Conservation (phyloP, 2,888 invertebrate species). For the Lasioglossum figueresi region DNA sequence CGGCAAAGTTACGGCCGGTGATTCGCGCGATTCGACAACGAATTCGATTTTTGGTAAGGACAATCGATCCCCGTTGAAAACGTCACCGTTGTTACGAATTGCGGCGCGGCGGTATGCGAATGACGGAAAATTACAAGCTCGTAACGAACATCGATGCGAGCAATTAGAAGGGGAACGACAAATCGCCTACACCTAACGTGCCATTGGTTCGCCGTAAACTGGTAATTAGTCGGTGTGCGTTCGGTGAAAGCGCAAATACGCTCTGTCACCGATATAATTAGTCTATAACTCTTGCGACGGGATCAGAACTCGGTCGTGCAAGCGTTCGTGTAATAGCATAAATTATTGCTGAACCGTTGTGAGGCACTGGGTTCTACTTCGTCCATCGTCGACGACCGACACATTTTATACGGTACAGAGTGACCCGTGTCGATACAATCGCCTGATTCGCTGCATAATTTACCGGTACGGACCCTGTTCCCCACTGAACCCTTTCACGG, state of each 20-base stretch:
- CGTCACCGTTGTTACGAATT: slow-evolving; percentile 43
- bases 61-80: slow-evolving; percentile 9
- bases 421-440: slow-evolving; percentile 30
- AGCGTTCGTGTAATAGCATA: slow-evolving; percentile 60
- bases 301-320: slow-evolving; percentile 49
- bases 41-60: background rate
- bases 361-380: slow-evolving; percentile 33
- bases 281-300: slow-evolving; percentile 73
- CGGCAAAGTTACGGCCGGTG: background rate
- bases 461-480: background rate
- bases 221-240: slow-evolving; percentile 71
- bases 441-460: slow-evolving; percentile 24
- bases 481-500: background rate
- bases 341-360: slow-evolving; percentile 59
- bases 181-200: slow-evolving; percentile 62
- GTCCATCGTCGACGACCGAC: slow-evolving; percentile 28
- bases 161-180: slow-evolving; percentile 68
- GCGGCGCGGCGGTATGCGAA: slow-evolving; percentile 22
- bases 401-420: slow-evolving; percentile 49
- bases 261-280: slow-evolving; percentile 79
- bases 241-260: slow-evolving; percentile 76
- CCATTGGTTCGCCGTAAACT: slow-evolving; percentile 69
- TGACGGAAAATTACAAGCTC: slow-evolving; percentile 59
- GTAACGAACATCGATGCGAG: slow-evolving; percentile 61
- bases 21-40: background rate